Percentiles rank a stretch among this genome's conserved stretches.
phyloP scores from a whole-genome alignment of 2,113 vertebrate genomes.

The sheep (Ovis aries) region ARS-UI_Ramb_v3.0 NC_056054.1:87970001-87970500 shows the following conservation, averaged over 20 bases:
- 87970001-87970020: slow-evolving; percentile 27
- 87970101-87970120: slow-evolving; percentile 19
- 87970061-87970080: slow-evolving; percentile 37
- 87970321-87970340: slow-evolving; percentile 38
- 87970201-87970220: slow-evolving; percentile 46
- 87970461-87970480: slow-evolving; percentile 54
- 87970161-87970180: slow-evolving; percentile 24
- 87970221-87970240: slow-evolving; percentile 21
- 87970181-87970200: slow-evolving; percentile 17
- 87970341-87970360: slow-evolving; percentile 35
- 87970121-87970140: slow-evolving; percentile 20
- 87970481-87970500: neutral
- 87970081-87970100: slow-evolving; percentile 36
- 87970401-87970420: slow-evolving; percentile 47
- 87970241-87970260: neutral
- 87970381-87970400: slow-evolving; percentile 37
- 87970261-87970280: slow-evolving; percentile 25
- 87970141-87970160: slow-evolving; percentile 31
- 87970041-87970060: slow-evolving; percentile 34
- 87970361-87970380: slow-evolving; percentile 27
- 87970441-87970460: slow-evolving; percentile 39
- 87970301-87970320: slow-evolving; percentile 15
- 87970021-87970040: slow-evolving; percentile 34
- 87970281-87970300: slow-evolving; percentile 54
- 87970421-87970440: slow-evolving; percentile 38